These are phyloP conservation scores for Heliconius aoede DNA, from an alignment of 2,888 invertebrate species.

Conservation along the genomic window DNA sequence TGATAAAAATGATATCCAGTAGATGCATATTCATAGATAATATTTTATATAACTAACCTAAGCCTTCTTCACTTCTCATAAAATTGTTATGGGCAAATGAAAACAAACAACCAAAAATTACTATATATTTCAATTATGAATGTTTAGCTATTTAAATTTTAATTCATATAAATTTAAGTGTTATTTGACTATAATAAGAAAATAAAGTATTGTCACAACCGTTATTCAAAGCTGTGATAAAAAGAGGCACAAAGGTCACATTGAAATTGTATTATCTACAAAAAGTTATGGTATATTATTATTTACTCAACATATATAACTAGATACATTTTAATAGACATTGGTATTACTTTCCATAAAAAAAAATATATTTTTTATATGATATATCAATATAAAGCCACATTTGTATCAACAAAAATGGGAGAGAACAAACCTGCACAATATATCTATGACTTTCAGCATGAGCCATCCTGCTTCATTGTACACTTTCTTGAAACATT, in stretches of 20 bases:
- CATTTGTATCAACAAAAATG: background rate
- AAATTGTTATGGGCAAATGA: too few species aligned
- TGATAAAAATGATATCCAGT: too few species aligned
- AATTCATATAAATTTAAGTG: background rate
- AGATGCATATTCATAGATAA: too few species aligned
- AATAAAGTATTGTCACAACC: conserved; percentile 21
- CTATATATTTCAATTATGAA: too few species aligned
- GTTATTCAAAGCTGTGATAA: conserved; percentile 42
- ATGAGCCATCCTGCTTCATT: conserved; percentile 83
- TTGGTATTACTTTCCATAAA: background rate
- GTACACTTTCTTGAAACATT: conserved; percentile 63
- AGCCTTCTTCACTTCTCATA: too few species aligned
- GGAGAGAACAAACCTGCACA: conserved; percentile 86
- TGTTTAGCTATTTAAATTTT: too few species aligned
- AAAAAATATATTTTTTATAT: background rate
- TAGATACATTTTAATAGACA: background rate
- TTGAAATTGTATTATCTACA: conserved; percentile 43
- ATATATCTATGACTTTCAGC: conserved; percentile 87
- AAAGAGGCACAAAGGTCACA: conserved; percentile 46
- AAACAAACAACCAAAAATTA: too few species aligned
- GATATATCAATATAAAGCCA: background rate
- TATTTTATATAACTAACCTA: too few species aligned
- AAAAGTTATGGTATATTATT: conserved; percentile 35
- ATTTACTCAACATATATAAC: conserved; percentile 31
- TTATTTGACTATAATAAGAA: background rate